These are phyloP conservation scores for Ornithoptera alexandrae DNA, from an alignment of 2,888 invertebrate genomes.

Conservation along the genomic window DNA sequence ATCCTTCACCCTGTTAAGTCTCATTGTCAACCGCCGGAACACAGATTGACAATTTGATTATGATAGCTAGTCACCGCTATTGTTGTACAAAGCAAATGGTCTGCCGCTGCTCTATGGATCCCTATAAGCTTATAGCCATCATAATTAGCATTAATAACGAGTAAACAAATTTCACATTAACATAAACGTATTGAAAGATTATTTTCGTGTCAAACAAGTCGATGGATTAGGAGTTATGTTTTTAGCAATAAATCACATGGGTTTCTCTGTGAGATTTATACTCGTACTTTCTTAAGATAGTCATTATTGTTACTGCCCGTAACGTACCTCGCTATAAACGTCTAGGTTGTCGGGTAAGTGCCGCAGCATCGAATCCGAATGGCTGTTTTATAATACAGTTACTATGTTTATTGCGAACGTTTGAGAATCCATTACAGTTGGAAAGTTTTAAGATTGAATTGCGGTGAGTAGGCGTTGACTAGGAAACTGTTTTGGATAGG, in stretches of 20 bases:
- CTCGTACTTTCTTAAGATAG: slow-evolving; percentile 23
- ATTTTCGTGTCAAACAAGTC: neutral
- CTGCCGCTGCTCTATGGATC: too few relatives aligned
- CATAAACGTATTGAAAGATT: neutral
- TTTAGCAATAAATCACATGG: slow-evolving; percentile 23
- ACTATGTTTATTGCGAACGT: slow-evolving; percentile 45
- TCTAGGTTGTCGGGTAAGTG: slow-evolving; percentile 26
- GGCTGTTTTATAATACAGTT: slow-evolving; percentile 44
- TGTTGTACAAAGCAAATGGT: too few relatives aligned
- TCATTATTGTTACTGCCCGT: slow-evolving; percentile 25
- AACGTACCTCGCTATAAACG: slow-evolving; percentile 24
- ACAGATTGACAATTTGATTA: too few relatives aligned
- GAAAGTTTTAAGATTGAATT: slow-evolving; percentile 55
- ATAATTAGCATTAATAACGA: neutral
- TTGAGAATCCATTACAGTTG: slow-evolving; percentile 41
- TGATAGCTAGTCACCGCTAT: too few relatives aligned
- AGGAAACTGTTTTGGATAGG: slow-evolving; percentile 35
- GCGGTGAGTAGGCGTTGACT: slow-evolving; percentile 47
- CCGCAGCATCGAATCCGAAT: slow-evolving; percentile 42
- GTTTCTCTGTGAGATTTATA: slow-evolving; percentile 29
- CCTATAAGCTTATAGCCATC: neutral
- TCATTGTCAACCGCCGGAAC: too few relatives aligned
- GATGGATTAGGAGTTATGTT: neutral
- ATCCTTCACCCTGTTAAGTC: too few relatives aligned
- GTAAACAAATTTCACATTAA: neutral